These are phyloP conservation scores for Bufo bufo DNA, from an alignment of 2,113 vertebrate species.

Conservation along the genomic window DNA sequence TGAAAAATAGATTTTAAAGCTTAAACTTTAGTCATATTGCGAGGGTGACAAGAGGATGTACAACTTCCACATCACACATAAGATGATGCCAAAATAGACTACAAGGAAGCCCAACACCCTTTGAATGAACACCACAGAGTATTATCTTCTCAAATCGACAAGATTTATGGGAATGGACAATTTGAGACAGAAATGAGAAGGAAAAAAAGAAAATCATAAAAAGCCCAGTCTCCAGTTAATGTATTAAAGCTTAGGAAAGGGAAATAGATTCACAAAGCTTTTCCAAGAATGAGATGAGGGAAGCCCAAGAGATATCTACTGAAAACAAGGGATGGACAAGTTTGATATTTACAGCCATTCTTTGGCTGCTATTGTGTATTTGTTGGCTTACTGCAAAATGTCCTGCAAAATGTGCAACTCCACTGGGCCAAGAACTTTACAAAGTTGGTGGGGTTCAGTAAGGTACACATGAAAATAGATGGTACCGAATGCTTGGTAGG, in stretches of 20 bases:
- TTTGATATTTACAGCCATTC: neutral
- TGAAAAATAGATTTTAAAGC: conserved; percentile 55
- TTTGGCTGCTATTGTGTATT: neutral
- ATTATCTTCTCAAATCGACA: too few relatives aligned
- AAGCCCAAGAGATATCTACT: neutral
- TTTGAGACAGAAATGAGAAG: too few relatives aligned
- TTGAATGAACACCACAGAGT: neutral
- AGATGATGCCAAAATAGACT: neutral
- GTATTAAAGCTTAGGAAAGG: neutral
- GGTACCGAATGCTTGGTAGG: neutral
- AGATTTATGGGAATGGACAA: too few relatives aligned
- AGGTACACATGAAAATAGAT: neutral
- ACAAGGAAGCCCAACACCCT: neutral
- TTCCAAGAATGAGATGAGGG: neutral
- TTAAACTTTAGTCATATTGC: neutral
- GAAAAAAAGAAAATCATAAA: neutral
- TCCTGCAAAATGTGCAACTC: neutral
- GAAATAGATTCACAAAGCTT: neutral
- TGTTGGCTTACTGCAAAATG: neutral
- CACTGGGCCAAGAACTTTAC: neutral
- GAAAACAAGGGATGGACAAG: neutral
- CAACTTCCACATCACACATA: neutral
- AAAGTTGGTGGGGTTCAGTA: neutral
- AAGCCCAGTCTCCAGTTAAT: neutral
- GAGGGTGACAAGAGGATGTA: neutral